A percentile compares a stretch with the other conserved stretches of the same genome.
Conservation (phyloP, 2,888 invertebrate species). For the Protophormia terraenovae region DNA sequence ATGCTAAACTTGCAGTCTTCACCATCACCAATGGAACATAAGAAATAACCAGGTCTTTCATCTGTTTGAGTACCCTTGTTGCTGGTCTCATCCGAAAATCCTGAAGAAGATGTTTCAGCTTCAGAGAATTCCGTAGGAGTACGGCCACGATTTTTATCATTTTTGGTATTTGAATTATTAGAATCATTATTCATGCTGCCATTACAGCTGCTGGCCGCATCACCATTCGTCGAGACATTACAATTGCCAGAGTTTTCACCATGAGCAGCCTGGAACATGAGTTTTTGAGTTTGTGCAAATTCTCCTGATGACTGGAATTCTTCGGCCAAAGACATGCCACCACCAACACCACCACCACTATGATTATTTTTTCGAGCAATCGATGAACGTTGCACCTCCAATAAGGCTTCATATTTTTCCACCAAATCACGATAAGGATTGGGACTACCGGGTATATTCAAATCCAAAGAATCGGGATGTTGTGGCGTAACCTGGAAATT, state of each 20-base stretch:
- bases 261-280: constrained; percentile 62
- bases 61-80: constrained; percentile 93
- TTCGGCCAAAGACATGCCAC: constrained; percentile 81
- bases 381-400: constrained; percentile 88
- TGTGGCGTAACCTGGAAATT: constrained; percentile 72
- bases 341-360: constrained; percentile 75
- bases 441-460: constrained; percentile 78
- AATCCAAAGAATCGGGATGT: constrained; percentile 74
- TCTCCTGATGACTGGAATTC: constrained; percentile 89
- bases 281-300: constrained; percentile 82
- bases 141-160: constrained; percentile 83
- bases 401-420: constrained; percentile 91
- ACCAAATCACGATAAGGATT: constrained; percentile 91
- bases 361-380: constrained; percentile 83
- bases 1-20: constrained; percentile 93
- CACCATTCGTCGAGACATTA: constrained; percentile 75
- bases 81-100: constrained; percentile 91
- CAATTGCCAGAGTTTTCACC: constrained; percentile 37
- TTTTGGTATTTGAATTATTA: constrained; percentile 52
- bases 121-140: constrained; percentile 92
- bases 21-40: constrained; percentile 92
- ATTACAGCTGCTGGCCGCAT: constrained; percentile 65
- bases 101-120: constrained; percentile 92
- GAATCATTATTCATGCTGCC: constrained; percentile 66
- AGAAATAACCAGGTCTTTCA: constrained; percentile 89